A percentile compares a stretch with the other conserved stretches of the same genome.
Evolutionary conservation across 2,888 invertebrate genomes (phyloP).

Genomic region (Polietes domitor): DNA sequence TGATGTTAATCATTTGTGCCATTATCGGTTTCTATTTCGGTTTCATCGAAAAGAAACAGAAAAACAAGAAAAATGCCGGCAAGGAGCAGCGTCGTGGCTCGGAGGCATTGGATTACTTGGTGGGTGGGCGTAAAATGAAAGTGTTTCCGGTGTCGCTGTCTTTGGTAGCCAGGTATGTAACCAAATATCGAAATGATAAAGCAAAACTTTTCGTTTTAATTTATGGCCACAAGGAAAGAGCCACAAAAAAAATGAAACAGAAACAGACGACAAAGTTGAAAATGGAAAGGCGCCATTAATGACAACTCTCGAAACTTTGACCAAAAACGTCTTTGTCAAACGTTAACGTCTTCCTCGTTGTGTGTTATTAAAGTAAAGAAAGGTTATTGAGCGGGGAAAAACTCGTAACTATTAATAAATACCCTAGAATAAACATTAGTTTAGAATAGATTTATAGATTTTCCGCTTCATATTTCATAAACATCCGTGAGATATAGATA

Average conservation of each 20-base stretch:
- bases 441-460: too few relatives aligned
- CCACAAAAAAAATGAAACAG: not conserved
- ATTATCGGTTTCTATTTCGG: constrained; percentile 91
- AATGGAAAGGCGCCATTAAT: not conserved
- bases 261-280: not conserved
- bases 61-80: constrained; percentile 71
- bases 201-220: not conserved
- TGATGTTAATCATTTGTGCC: constrained; percentile 90
- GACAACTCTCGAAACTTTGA: not conserved
- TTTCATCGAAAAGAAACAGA: constrained; percentile 84
- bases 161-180: constrained; percentile 88
- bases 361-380: not conserved
- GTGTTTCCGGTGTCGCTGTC: constrained; percentile 92
- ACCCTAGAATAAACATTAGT: too few relatives aligned
- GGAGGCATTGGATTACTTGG: constrained; percentile 86
- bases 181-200: not conserved
- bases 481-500: too few relatives aligned
- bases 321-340: not conserved
- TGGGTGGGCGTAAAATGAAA: constrained; percentile 91
- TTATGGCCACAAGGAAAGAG: not conserved
- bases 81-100: constrained; percentile 74
- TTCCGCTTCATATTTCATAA: too few relatives aligned
- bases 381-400: too few relatives aligned
- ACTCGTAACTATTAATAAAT: too few relatives aligned
- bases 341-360: not conserved